phyloP scores from a whole-genome alignment of 2,888 invertebrate genomes.

The Lepidocyrtoides sp. region DNA sequence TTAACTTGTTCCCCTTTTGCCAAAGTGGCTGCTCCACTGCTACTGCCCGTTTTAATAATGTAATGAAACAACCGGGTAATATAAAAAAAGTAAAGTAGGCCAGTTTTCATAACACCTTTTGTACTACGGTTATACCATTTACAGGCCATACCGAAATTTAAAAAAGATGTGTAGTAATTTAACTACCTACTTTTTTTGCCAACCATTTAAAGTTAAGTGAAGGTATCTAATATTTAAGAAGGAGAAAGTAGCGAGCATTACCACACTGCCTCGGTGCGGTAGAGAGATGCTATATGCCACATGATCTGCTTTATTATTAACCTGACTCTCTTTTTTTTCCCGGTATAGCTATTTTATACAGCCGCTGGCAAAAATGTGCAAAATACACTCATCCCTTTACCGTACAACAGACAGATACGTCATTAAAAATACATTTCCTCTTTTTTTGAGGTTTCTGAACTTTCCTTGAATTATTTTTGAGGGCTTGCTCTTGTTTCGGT shows the following conservation, averaged over 20 bases:
- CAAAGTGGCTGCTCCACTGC: background rate
- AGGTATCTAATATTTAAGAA: slow-evolving; percentile 32
- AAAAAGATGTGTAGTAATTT: background rate
- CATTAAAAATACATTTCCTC: slow-evolving; percentile 80
- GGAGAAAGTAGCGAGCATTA: background rate
- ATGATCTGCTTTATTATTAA: background rate
- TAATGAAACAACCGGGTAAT: background rate
- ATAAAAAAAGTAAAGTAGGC: background rate
- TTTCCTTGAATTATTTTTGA: slow-evolving; percentile 42
- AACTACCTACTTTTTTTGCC: background rate
- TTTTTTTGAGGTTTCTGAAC: slow-evolving; percentile 61
- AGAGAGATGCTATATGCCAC: no score
- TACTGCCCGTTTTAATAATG: background rate
- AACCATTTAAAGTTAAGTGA: background rate
- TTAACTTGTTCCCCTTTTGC: background rate
- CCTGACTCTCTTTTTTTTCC: background rate
- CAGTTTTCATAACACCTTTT: slow-evolving; percentile 10
- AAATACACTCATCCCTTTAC: background rate
- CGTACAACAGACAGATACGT: slow-evolving; percentile 47
- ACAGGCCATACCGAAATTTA: background rate
- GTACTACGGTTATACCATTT: background rate
- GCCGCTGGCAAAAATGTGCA: background rate
- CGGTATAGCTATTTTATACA: background rate
- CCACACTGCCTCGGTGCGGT: no score
- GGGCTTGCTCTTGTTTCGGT: background rate